Evolutionary conservation across 2,797 vertebrate genomes (phyloP).

Genomic region (Tympanoctomys barrerae): DNA sequence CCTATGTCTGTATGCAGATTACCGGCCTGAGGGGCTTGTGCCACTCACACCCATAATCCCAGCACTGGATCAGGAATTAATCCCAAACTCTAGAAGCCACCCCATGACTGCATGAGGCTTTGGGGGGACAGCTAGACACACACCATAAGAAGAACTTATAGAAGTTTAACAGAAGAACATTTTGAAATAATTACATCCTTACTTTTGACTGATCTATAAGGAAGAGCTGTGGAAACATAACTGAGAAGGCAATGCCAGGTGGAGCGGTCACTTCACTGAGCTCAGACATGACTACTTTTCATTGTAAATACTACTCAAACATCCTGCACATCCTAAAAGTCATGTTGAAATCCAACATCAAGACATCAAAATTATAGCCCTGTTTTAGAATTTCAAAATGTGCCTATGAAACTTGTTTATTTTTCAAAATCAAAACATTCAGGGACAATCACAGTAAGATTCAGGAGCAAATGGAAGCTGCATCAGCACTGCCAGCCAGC

Average conservation of each 20-base stretch:
- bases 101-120: too few relatives aligned
- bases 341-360: neutral
- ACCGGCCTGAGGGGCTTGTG: too few relatives aligned
- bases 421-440: neutral
- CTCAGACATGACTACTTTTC: neutral
- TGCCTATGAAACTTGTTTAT: neutral
- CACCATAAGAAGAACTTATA: neutral
- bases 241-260: neutral
- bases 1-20: too few relatives aligned
- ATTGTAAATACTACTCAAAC: neutral
- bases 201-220: neutral
- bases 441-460: neutral
- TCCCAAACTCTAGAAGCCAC: too few relatives aligned
- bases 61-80: too few relatives aligned
- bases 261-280: neutral
- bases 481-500: neutral
- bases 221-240: neutral
- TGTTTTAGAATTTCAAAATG: neutral
- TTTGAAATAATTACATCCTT: neutral
- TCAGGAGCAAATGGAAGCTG: neutral
- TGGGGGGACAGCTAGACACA: too few relatives aligned
- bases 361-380: neutral
- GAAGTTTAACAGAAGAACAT: neutral
- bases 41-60: too few relatives aligned
- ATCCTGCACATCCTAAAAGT: neutral